Evolutionary conservation across 64 coral and sea anemone genomes (phyloP).

Genomic region (Dendrophyllia cribrosa): DNA sequence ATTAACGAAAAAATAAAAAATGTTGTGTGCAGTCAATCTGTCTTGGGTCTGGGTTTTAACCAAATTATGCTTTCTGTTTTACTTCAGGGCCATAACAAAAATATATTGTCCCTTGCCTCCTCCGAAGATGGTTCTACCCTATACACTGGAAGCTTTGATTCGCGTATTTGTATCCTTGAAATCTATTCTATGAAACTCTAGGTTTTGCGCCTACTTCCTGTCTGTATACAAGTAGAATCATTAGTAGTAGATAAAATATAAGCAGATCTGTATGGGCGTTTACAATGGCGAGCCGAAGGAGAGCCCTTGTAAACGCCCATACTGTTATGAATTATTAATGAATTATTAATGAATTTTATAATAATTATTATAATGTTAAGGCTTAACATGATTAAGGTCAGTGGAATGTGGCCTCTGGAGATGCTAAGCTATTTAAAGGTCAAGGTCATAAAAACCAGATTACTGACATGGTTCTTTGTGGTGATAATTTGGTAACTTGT

Average conservation of each 20-base stretch:
- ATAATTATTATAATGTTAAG: background rate
- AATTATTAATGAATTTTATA: no score
- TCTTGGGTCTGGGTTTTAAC: background rate
- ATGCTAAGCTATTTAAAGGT: constrained; percentile 71
- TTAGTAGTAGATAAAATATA: no score
- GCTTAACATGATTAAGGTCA: constrained; percentile 73
- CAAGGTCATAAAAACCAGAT: constrained; percentile 88
- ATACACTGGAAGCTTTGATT: constrained; percentile 90
- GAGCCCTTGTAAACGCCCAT: no score
- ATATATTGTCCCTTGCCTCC: constrained; percentile 78
- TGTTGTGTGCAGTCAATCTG: background rate
- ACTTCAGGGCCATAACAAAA: constrained; percentile 89
- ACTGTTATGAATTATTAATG: no score
- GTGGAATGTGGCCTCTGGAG: constrained; percentile 74
- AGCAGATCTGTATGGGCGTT: no score
- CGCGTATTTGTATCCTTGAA: constrained; percentile 96
- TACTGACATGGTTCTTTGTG: constrained; percentile 68
- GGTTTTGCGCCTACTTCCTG: no score
- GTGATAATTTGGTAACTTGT: constrained; percentile 67
- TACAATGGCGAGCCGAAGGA: no score
- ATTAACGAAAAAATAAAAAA: no score
- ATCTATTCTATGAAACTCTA: background rate
- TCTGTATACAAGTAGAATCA: no score
- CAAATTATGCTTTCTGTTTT: background rate
- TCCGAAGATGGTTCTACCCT: constrained; percentile 69